Evolutionary conservation across 2,113 vertebrate species (phyloP), one percentile per base, ranked within the genome.

Genomic region (Microtus richardsoni): DNA sequence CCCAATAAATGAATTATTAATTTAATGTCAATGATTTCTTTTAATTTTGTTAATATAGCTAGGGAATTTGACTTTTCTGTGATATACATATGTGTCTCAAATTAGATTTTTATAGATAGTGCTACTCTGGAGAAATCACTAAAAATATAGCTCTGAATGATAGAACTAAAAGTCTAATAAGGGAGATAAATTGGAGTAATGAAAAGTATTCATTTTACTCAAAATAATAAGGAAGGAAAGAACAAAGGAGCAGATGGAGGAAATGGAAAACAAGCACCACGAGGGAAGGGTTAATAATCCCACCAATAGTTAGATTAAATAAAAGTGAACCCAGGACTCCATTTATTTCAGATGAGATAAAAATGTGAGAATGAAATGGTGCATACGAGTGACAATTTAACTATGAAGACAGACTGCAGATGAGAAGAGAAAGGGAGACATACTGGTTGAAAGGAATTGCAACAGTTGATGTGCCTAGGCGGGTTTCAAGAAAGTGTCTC

Each of bases 21-120:
- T 64, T 74, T 84, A 52, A 47, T 71, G 26, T 58, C 26, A 74
- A 21, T 58, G 92, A 49, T 92, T 96, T 95, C 64, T 88, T 89
- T 64, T 66, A 78, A 87, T 89, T 84, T 95, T 88, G 78, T 66
- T 91, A 92, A 19, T 92, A 58, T 70, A 94, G 85, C 21, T 90
- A 39, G 91, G 60, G 66, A 92, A 88, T 91, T 77, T 77, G 88
- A 62, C 24, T 92, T 92, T 41, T 91, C 26, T 80, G 0, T 92
- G 75, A 88, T 60, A 86, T 71, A 73, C 24, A 22, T 36, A 36
- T 74, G 2, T 64, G 22, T 7, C 22, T 88, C 64, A 73, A 62
- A 36, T 91, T 87, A 26, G 41, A 41, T 92, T 92, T 88, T 88
- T 95, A 47, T 66, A 89, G 39, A 36, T 5, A 52, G 16, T 3